Evolutionary conservation across 1,140 invertebrate genomes (phyloP).

Genomic region (Zophobas morio): DNA sequence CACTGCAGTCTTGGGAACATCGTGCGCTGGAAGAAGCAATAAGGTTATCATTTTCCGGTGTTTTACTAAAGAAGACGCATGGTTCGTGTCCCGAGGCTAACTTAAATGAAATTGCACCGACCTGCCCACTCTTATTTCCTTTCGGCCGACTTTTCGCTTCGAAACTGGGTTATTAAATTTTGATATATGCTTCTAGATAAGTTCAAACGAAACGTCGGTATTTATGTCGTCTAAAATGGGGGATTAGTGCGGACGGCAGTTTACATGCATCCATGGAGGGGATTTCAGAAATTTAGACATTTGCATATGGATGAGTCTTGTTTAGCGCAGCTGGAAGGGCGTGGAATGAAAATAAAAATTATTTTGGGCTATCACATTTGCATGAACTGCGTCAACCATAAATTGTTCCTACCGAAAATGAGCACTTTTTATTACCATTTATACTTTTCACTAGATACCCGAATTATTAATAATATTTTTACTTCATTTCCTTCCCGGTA

Average conservation of each 20-base stretch:
- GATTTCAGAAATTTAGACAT: not conserved
- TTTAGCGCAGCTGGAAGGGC: slow-evolving; percentile 1
- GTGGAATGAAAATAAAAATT: slow-evolving; percentile 16
- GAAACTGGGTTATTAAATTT: slow-evolving; percentile 35
- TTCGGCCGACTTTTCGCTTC: slow-evolving; percentile 27
- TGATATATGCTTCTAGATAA: slow-evolving; percentile 16
- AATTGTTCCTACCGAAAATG: not conserved
- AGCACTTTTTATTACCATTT: not conserved
- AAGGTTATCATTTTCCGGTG: slow-evolving; percentile 64
- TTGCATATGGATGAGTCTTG: slow-evolving; percentile 18
- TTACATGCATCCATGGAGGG: not conserved
- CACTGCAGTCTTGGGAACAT: slow-evolving; percentile 58
- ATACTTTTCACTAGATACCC: too few relatives aligned
- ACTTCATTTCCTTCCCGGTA: not conserved
- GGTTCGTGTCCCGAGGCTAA: slow-evolving; percentile 50
- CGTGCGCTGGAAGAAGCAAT: slow-evolving; percentile 61
- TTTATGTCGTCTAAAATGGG: slow-evolving; percentile 12
- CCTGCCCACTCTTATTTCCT: slow-evolving; percentile 44
- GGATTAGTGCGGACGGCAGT: not conserved
- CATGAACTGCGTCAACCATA: not conserved
- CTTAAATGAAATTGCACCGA: slow-evolving; percentile 51
- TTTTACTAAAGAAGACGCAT: slow-evolving; percentile 63
- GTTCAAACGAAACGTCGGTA: slow-evolving; percentile 18
- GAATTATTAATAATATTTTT: too few relatives aligned
- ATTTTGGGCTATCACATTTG: not conserved